Evolutionary conservation across 2,113 vertebrate genomes (phyloP), one percentile per base, ranked within the genome.

Genomic region (Eubucco bourcierii): DNA sequence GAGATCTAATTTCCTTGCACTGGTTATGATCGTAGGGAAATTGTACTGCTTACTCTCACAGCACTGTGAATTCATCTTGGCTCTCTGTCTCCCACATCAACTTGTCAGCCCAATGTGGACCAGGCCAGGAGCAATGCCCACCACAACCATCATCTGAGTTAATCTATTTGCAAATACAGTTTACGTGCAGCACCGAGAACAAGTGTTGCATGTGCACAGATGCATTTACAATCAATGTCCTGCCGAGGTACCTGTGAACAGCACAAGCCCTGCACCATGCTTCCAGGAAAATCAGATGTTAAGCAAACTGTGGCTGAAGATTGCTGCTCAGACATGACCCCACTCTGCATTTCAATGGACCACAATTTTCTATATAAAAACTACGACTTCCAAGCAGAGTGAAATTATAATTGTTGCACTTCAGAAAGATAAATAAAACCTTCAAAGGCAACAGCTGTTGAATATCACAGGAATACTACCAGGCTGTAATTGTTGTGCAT

Each of bases 391-490:
- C 84, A 81, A 95, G 52, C 65, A 74, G 95, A 94, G 75, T 15
- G 76, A 92, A 97, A 95, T 63, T 88, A 37, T 76, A 96, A 78
- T 56, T 46, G 76, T 33, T 83, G 90, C 92, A 68, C 93, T 96
- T 97, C 67, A 89, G 87, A 68, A 93, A 96, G 94, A 34, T 75
- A 92, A 90, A 88, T 84, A 94, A 95, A 88, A 87, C 50, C 84
- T 96, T 98, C 94, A 92, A 95, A 96, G 80, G 89, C 85, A 97
- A 82, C 34, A 93, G 90, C 90, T 93, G 96, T 60, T 89, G 83
- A 91, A 93, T 93, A 95, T 71, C 85, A 37, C 77, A 88, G 90
- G 85, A 85, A 74, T 82, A 84, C 67, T 55, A 21, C 7, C 3
- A 65, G 18, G 66, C 82, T 95, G 91, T 89, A 95, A 95, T 72